Evolutionary conservation across 92 coral and sea anemone species (phyloP).

Genomic region (Montipora capitata): DNA sequence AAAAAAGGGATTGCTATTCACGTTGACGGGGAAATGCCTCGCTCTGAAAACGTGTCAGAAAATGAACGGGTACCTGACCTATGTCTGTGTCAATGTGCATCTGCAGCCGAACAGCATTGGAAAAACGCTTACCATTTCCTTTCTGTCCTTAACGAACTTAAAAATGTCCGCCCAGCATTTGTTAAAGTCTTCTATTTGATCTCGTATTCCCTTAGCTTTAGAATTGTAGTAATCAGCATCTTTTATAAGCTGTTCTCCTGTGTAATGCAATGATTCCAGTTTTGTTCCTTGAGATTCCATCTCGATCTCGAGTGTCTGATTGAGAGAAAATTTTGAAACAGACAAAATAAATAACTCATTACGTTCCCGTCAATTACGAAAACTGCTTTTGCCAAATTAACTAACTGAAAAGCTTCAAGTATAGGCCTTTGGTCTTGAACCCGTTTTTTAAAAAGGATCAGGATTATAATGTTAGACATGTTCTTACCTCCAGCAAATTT

Average conservation of each 20-base stretch:
- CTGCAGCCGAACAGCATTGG: too few relatives aligned
- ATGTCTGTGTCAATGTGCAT: too few relatives aligned
- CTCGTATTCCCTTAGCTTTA: conserved; percentile 72
- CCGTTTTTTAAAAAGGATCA: too few relatives aligned
- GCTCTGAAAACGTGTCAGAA: too few relatives aligned
- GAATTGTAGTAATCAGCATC: conserved; percentile 77
- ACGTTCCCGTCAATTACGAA: background rate
- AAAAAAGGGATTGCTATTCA: too few relatives aligned
- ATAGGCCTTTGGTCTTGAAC: too few relatives aligned
- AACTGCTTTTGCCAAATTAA: background rate
- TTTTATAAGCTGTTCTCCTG: conserved; percentile 74
- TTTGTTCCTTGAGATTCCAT: conserved; percentile 56
- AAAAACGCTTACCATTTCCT: conserved; percentile 53
- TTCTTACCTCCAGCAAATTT: conserved; percentile 72
- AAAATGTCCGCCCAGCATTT: conserved; percentile 71
- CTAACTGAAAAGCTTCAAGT: too few relatives aligned
- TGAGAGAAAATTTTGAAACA: background rate
- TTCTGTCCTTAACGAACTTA: conserved; percentile 56
- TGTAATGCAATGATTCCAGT: conserved; percentile 45
- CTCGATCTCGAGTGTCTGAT: conserved; percentile 68
- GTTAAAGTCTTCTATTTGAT: conserved; percentile 81
- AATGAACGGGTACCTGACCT: too few relatives aligned
- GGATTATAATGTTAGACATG: too few relatives aligned
- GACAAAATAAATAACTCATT: background rate
- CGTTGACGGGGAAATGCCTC: too few relatives aligned